phyloP scores from a whole-genome alignment of 1,140 invertebrate genomes.

The Pachyrhynchus sulphureomaculatus region DNA sequence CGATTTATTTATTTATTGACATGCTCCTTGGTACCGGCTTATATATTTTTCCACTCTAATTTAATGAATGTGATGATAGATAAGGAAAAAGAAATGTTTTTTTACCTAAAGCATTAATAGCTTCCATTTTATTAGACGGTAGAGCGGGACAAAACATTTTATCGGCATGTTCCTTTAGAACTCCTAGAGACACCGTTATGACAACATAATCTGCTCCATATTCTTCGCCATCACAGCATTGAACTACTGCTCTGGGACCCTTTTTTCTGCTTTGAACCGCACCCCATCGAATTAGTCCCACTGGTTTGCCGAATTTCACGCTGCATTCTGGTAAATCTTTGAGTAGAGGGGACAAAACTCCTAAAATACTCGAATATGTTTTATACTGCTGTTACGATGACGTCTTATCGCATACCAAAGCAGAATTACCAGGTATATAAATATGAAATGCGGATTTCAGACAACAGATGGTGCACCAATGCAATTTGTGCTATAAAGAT shows the following conservation, averaged over 20 bases:
- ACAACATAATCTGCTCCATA: constrained; percentile 78
- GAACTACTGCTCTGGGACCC: constrained; percentile 58
- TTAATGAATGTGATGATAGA: too few species aligned
- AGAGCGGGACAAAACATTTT: constrained; percentile 76
- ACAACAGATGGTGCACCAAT: too few species aligned
- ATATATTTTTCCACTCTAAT: too few species aligned
- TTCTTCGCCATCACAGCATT: constrained; percentile 71
- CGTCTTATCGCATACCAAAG: too few species aligned
- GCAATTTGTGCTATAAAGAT: too few species aligned
- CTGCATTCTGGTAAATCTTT: constrained; percentile 59
- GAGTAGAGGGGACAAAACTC: constrained; percentile 63
- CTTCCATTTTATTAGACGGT: constrained; percentile 70
- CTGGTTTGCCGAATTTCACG: constrained; percentile 63
- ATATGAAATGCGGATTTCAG: too few species aligned
- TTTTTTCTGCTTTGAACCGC: constrained; percentile 52
- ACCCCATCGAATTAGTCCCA: constrained; percentile 64
- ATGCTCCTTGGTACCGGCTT: too few species aligned
- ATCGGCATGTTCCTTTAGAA: constrained; percentile 74
- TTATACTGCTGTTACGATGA: too few species aligned
- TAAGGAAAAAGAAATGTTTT: too few species aligned
- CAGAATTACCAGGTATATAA: too few species aligned
- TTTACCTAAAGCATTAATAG: constrained; percentile 61
- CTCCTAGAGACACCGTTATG: constrained; percentile 79
- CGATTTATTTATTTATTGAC: too few species aligned
- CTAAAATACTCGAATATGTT: constrained; percentile 49